Base-by-base conservation (phyloP, 2,888 invertebrate genomes). In the Podotricha telesiphe region DNA sequence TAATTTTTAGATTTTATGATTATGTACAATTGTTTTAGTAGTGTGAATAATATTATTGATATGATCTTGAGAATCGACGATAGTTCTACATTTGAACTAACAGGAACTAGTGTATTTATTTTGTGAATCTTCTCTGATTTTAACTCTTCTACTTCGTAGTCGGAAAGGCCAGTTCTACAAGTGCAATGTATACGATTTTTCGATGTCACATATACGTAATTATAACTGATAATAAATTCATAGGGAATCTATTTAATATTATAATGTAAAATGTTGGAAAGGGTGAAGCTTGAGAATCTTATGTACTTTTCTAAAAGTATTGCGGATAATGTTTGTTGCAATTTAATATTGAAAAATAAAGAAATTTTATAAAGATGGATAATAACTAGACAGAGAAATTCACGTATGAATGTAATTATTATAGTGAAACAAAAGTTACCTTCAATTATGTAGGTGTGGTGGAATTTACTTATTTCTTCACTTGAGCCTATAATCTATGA, bases 151-250 rank as follows among this genome's bases (percentile, higher is more conserved):
- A 77, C 78, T 78, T 79, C 78, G 83, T 86, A 86, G 87, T 85
- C 83, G 86, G 77, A 82, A 86, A 91, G 93, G 93, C 93, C 93
- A 93, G 93, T 93, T 88, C 82, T 86, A 89, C 88, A 89, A 88
- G 93, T 93, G 93, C 93, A 93, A 93, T 93, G 93, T 93, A 93
- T 93, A 93, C 93, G 93, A 93, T 92, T 92, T 88, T 91, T 89
- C 82, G 88, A 91, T 84, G 88, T 91, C 91, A 89, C 87, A 92
- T 92, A 93, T 93, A 93, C 92, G 91, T 93, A 93, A 91, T 87
- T 84, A 86, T 85, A 86, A 88, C 87, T 89, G 88, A 90, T 91
- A 88, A 86, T 89, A 89, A 88, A 84, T 81, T 89, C 86, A 88
- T 91, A 91, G 84, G 83, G 83, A 88, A 87, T 86, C 84, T 89